These are phyloP conservation scores for Myrmecobius fasciatus DNA, from an alignment of 2,113 vertebrate genomes.

Conservation along the genomic window DNA sequence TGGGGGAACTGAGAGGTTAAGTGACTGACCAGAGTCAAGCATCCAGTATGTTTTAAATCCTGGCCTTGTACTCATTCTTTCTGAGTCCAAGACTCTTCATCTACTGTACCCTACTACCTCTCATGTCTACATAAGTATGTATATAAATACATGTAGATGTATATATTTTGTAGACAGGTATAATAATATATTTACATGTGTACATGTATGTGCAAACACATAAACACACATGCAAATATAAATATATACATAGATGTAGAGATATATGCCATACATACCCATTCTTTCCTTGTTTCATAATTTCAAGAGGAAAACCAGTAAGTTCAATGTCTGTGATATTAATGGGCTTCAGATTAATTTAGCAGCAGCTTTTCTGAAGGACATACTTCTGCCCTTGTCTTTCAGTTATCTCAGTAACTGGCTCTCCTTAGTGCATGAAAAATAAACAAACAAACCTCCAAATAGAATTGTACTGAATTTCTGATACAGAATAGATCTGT, in stretches of 20 bases:
- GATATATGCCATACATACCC: background rate
- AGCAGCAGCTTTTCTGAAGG: background rate
- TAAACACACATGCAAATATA: too few species aligned
- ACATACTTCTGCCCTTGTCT: background rate
- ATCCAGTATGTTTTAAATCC: background rate
- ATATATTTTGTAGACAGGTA: background rate
- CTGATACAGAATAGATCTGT: background rate
- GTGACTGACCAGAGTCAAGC: background rate
- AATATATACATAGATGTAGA: background rate
- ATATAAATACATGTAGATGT: background rate
- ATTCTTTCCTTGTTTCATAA: slow-evolving; percentile 2
- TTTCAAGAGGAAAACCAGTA: slow-evolving; percentile 16
- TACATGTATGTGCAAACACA: background rate
- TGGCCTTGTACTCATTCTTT: background rate
- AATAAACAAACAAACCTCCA: slow-evolving; percentile 6
- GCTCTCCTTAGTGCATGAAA: background rate
- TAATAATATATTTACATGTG: background rate
- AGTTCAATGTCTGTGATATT: background rate
- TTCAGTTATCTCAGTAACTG: background rate
- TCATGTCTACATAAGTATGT: background rate
- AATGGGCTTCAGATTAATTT: background rate
- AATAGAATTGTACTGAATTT: slow-evolving; percentile 12
- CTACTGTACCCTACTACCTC: background rate
- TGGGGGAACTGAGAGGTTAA: background rate
- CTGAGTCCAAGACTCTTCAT: background rate